Percentiles rank a stretch among this genome's conserved stretches.
phyloP scores from a whole-genome alignment of 2,113 vertebrate species.

The Apistogramma diplotaenia region DNA sequence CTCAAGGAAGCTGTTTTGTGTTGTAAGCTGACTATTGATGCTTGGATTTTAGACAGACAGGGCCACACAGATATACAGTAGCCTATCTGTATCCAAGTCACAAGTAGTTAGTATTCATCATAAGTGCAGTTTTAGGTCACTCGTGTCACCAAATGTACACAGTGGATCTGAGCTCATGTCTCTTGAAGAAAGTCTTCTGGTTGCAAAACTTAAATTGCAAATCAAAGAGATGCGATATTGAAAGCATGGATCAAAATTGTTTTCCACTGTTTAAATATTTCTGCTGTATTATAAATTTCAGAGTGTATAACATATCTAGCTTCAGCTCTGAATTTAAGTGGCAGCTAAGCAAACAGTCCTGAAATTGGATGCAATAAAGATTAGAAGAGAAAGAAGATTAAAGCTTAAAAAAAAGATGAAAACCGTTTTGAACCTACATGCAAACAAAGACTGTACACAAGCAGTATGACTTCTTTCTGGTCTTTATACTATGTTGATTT shows the following conservation, averaged over 20 bases:
- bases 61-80: background rate
- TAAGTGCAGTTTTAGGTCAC: background rate
- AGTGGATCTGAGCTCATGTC: background rate
- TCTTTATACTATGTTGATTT: conserved; percentile 22
- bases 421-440: conserved; percentile 32
- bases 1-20: no score
- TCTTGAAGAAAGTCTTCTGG: background rate
- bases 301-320: background rate
- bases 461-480: background rate
- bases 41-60: background rate
- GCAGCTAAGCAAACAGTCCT: background rate
- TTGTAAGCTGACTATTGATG: background rate
- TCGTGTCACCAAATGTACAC: background rate
- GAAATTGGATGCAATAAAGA: conserved; percentile 17
- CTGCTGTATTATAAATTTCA: background rate
- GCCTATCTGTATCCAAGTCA: background rate
- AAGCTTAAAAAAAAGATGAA: conserved; percentile 30
- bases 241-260: background rate
- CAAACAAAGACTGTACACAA: conserved; percentile 10
- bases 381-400: conserved; percentile 46
- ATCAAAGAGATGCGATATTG: background rate
- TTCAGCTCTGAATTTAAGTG: background rate
- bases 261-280: background rate
- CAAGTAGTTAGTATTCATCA: background rate
- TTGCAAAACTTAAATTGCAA: background rate